Conservation (phyloP, 2,888 invertebrate genomes). For the Deilephila elpenor region DNA sequence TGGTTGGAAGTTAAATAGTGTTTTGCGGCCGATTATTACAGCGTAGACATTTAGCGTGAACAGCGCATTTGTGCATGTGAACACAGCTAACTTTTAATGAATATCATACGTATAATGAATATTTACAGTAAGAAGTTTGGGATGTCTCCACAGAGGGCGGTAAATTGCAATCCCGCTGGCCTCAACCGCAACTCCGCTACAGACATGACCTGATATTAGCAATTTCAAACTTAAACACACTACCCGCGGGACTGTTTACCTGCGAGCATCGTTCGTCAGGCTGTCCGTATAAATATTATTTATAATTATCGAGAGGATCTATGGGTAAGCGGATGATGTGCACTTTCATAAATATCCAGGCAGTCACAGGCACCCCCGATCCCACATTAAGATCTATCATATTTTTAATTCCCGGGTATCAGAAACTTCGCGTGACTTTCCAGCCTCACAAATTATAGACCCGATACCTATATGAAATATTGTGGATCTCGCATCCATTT, state of each 20-base stretch:
- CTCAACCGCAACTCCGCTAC: neutral
- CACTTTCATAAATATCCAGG: too few species aligned
- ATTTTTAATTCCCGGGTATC: too few species aligned
- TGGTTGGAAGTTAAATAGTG: neutral
- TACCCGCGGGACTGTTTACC: neutral
- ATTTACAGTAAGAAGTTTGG: conserved; percentile 52
- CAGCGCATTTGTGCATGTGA: conserved; percentile 33
- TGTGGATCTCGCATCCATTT: too few species aligned
- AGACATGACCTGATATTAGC: conserved; percentile 13
- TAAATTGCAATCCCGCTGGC: conserved; percentile 47
- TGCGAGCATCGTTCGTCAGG: neutral
- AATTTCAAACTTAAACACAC: conserved; percentile 16
- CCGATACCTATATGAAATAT: too few species aligned
- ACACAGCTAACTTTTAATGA: conserved; percentile 39
- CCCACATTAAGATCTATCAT: too few species aligned
- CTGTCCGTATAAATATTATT: neutral
- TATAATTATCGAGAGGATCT: too few species aligned
- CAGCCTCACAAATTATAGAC: too few species aligned
- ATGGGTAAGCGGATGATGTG: too few species aligned
- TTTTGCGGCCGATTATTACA: neutral
- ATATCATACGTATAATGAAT: conserved; percentile 52
- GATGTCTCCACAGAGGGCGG: conserved; percentile 41
- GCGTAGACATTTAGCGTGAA: neutral
- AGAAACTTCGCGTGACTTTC: too few species aligned
- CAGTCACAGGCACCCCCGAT: too few species aligned